Evolutionary conservation across 2,888 invertebrate genomes (phyloP).

Genomic region (Ceriagrion tenellum): DNA sequence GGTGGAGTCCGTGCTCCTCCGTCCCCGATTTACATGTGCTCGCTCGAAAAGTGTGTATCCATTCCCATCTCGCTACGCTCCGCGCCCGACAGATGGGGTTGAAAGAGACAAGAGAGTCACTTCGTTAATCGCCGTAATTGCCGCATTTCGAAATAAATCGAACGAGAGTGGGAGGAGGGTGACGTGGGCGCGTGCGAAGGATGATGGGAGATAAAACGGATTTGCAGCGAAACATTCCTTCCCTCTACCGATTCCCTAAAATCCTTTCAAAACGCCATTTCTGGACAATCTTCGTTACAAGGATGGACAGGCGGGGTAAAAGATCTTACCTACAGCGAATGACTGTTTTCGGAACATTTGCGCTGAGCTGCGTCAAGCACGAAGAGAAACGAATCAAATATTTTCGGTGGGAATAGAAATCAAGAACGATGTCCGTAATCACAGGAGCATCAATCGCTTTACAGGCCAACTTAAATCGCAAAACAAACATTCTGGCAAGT

Average conservation of each 20-base stretch:
- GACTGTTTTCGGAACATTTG: neutral
- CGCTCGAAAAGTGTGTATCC: conserved; percentile 46
- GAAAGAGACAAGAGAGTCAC: conserved; percentile 62
- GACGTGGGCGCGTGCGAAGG: neutral
- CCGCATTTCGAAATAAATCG: conserved; percentile 67
- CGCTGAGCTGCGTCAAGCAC: too few species aligned
- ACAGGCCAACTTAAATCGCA: neutral
- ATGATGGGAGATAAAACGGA: neutral
- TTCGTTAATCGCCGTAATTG: conserved; percentile 65
- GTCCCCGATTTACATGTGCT: conserved; percentile 50
- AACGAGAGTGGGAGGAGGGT: conserved; percentile 41
- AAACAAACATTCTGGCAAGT: neutral
- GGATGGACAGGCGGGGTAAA: neutral
- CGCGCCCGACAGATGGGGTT: conserved; percentile 59
- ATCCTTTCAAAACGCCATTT: neutral
- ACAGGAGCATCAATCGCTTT: neutral
- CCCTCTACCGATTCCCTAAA: neutral
- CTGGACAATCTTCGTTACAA: conserved; percentile 9
- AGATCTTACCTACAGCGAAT: neutral
- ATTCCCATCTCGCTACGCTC: neutral
- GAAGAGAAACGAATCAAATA: neutral
- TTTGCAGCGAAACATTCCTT: neutral
- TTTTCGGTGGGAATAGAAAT: neutral
- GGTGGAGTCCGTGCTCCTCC: neutral
- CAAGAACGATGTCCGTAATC: neutral